phyloP scores from a whole-genome alignment of 2,888 invertebrate species.

The Crematogaster levior region DNA sequence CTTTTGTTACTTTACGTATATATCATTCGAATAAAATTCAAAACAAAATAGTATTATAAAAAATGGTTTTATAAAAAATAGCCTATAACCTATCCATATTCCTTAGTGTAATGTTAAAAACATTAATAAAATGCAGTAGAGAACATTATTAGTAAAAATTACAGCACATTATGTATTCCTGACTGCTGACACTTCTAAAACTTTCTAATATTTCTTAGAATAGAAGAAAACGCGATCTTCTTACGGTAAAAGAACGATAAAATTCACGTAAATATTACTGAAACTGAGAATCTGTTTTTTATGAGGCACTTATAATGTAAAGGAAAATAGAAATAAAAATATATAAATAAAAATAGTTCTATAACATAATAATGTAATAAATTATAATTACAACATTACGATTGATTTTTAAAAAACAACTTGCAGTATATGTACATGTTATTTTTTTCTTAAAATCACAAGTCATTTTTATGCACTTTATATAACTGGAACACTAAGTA shows the following conservation, averaged over 20 bases:
- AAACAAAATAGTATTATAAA: neutral
- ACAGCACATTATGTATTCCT: neutral
- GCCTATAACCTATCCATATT: neutral
- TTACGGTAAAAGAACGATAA: neutral
- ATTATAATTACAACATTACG: neutral
- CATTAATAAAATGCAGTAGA: neutral
- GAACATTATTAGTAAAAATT: neutral
- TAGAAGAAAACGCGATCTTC: neutral
- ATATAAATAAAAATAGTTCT: neutral
- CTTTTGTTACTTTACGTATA: neutral
- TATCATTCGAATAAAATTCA: constrained; percentile 20
- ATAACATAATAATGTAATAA: neutral
- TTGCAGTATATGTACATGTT: neutral
- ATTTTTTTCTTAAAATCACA: neutral
- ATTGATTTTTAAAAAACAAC: neutral
- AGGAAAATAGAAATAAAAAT: neutral
- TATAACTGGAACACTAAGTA: neutral
- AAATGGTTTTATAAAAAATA: constrained; percentile 8
- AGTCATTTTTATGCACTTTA: neutral
- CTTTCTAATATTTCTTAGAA: neutral
- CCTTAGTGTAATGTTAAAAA: neutral
- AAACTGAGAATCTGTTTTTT: neutral
- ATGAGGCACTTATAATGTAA: neutral
- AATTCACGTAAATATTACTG: neutral
- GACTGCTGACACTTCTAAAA: neutral